These are phyloP conservation scores for Mastacembelus armatus DNA, from an alignment of 2,797 vertebrate species.

Conservation along the genomic window DNA sequence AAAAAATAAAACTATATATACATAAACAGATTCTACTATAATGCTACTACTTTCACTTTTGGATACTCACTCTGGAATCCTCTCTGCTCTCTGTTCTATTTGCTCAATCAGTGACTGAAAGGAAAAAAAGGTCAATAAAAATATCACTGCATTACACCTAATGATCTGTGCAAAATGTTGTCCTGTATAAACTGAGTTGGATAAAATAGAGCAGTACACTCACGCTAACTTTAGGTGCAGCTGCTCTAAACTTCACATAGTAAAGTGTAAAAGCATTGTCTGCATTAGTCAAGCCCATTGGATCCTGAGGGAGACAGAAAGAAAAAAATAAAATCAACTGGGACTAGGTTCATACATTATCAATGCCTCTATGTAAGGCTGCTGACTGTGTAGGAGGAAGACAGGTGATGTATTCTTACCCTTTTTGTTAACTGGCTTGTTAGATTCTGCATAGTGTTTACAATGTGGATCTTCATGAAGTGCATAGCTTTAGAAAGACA, in stretches of 20 bases:
- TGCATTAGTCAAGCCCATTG: conserved; percentile 88
- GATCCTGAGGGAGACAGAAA: conserved; percentile 83
- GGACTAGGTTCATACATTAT: not conserved
- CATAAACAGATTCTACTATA: too few relatives aligned
- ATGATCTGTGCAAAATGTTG: not conserved
- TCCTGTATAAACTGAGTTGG: not conserved
- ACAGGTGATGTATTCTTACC: conserved; percentile 78
- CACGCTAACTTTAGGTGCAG: conserved; percentile 97
- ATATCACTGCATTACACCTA: not conserved
- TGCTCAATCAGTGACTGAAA: conserved; percentile 95
- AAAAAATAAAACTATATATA: too few relatives aligned
- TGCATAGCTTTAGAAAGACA: conserved; percentile 98
- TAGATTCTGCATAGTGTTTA: conserved; percentile 94
- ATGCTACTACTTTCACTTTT: not conserved
- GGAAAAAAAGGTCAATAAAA: conserved; percentile 1
- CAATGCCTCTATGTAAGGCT: not conserved
- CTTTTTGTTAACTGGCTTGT: conserved; percentile 94
- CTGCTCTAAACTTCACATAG: conserved; percentile 96
- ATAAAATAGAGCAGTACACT: conserved; percentile 68
- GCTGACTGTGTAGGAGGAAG: not conserved
- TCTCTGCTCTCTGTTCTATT: conserved; percentile 93
- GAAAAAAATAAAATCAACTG: not conserved
- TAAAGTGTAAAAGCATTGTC: conserved; percentile 98
- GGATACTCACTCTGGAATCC: conserved; percentile 93
- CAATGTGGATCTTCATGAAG: conserved; percentile 94